Percentiles rank a stretch among this genome's conserved stretches.
These are phyloP conservation scores for Passer domesticus DNA, from an alignment of 2,113 vertebrate species.

Conservation along the genomic window DNA sequence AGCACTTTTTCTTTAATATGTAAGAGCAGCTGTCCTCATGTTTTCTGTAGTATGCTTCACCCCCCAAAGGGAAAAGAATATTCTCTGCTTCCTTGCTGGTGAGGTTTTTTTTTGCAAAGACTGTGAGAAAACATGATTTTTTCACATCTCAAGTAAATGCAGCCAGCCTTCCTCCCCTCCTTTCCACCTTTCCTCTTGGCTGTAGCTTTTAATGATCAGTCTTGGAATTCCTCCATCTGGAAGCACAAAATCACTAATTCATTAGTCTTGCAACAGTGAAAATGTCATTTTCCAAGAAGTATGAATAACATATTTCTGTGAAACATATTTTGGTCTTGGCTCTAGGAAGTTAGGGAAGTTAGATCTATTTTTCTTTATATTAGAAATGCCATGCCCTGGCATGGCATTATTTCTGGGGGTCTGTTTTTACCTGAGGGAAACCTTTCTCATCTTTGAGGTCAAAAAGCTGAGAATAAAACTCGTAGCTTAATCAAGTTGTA, in stretches of 20 bases:
- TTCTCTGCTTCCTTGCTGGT: accelerated
- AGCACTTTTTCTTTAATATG: not conserved
- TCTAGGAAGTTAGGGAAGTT: not conserved
- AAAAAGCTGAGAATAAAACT: not conserved
- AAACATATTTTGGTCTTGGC: not conserved
- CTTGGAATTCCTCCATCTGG: not conserved
- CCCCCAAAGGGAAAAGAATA: not conserved
- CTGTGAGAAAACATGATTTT: not conserved
- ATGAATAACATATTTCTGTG: not conserved
- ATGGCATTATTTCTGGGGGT: not conserved
- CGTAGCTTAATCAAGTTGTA: not conserved
- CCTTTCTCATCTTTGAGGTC: not conserved
- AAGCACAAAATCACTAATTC: not conserved
- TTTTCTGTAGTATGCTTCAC: not conserved
- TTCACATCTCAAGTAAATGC: not conserved
- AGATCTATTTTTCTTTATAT: not conserved
- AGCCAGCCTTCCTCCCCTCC: not conserved
- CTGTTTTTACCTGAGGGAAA: not conserved
- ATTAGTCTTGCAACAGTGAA: not conserved
- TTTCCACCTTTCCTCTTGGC: not conserved
- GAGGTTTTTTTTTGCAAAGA: not conserved
- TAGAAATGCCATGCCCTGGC: accelerated
- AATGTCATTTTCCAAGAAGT: not conserved
- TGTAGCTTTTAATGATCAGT: not conserved
- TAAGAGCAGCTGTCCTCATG: not conserved